A percentile compares a stretch with the other conserved stretches of the same genome.
These are phyloP conservation scores for Drosophila rhopaloa DNA, from an alignment of 1,140 invertebrate species.

Conservation along the genomic window DNA sequence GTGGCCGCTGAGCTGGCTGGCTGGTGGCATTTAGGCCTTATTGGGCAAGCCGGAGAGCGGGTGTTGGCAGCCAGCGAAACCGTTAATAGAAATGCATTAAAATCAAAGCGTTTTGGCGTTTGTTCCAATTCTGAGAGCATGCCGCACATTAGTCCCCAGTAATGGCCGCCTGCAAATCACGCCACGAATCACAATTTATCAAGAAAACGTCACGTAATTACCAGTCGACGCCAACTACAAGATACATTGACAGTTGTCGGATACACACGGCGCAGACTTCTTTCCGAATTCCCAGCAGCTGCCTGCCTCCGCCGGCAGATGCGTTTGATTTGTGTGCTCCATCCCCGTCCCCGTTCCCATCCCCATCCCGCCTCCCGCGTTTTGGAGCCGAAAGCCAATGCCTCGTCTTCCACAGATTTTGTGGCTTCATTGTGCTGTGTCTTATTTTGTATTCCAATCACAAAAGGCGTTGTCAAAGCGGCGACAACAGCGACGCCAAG, in stretches of 20 bases:
- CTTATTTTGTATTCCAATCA: slow-evolving; percentile 82
- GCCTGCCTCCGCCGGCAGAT: slow-evolving; percentile 61
- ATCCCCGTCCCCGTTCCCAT: not conserved
- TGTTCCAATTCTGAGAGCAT: slow-evolving; percentile 80
- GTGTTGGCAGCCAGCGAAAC: slow-evolving; percentile 38
- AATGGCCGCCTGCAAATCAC: slow-evolving; percentile 73
- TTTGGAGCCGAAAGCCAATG: slow-evolving; percentile 19
- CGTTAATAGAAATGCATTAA: slow-evolving; percentile 81
- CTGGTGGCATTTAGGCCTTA: slow-evolving; percentile 31
- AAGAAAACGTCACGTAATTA: slow-evolving; percentile 83
- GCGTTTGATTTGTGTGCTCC: slow-evolving; percentile 74
- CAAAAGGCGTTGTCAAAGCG: slow-evolving; percentile 79
- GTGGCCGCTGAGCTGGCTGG: slow-evolving; percentile 4
- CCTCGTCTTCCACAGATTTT: slow-evolving; percentile 63
- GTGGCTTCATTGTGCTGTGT: slow-evolving; percentile 46
- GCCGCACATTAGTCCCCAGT: slow-evolving; percentile 75
- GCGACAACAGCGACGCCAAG: slow-evolving; percentile 77
- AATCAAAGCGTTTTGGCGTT: slow-evolving; percentile 64
- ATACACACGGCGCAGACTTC: slow-evolving; percentile 50
- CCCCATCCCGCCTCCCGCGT: no score
- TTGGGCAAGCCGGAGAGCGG: slow-evolving; percentile 25
- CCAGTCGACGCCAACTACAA: slow-evolving; percentile 39
- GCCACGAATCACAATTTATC: slow-evolving; percentile 77
- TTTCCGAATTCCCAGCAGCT: slow-evolving; percentile 72
- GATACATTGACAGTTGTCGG: slow-evolving; percentile 24